These are phyloP conservation scores for Zhuqinia jingwanae DNA, from an alignment of 2,888 invertebrate species.

Conservation along the genomic window DNA sequence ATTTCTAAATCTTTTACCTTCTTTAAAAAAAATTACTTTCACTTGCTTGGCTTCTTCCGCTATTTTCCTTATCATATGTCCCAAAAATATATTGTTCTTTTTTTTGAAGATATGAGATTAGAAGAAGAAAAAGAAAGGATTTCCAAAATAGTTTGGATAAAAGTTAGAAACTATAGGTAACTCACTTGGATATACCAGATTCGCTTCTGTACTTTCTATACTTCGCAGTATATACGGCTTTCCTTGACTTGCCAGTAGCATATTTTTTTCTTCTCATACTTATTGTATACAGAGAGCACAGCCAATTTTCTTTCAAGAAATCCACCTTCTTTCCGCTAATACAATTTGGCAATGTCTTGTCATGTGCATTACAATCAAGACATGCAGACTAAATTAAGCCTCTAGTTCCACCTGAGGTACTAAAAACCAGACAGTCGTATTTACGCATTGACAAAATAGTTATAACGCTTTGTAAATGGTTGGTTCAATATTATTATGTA, in stretches of 20 bases:
- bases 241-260: too few species aligned
- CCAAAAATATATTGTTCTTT: too few species aligned
- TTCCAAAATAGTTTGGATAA: slow-evolving; percentile 44
- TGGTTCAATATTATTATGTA: not conserved
- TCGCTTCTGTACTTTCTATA: not conserved
- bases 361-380: not conserved
- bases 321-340: slow-evolving; percentile 26
- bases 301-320: slow-evolving; percentile 17
- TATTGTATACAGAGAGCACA: too few species aligned
- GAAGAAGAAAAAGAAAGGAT: slow-evolving; percentile 51
- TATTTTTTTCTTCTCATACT: too few species aligned
- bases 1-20: not conserved
- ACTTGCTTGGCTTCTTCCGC: not conserved
- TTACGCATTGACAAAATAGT: slow-evolving; percentile 9
- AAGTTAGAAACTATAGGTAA: slow-evolving; percentile 41
- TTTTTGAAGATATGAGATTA: slow-evolving; percentile 32
- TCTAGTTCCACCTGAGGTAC: slow-evolving; percentile 28
- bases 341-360: slow-evolving; percentile 27
- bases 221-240: too few species aligned
- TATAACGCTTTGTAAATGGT: too few species aligned
- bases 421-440: not conserved
- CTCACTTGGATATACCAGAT: slow-evolving; percentile 38
- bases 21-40: slow-evolving; percentile 15
- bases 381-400: slow-evolving; percentile 29
- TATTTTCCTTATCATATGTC: too few species aligned